Evolutionary conservation across 2,797 vertebrate species (phyloP), one percentile per base, ranked within the genome.

Genomic region (Limnodromus scolopaceus): DNA sequence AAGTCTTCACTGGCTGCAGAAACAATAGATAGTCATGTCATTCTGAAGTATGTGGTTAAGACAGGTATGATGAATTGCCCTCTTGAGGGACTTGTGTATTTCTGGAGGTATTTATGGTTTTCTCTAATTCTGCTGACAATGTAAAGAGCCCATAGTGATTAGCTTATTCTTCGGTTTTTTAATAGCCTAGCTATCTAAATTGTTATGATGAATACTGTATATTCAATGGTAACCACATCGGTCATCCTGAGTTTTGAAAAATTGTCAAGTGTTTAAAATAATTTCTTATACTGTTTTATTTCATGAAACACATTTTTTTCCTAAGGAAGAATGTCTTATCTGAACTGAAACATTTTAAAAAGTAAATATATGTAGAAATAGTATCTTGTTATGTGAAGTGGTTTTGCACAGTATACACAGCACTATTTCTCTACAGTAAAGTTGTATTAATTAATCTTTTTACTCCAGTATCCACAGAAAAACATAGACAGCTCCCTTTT

Each of bases 301-400:
- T 84, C 27, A 66, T 39, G 15, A 78, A 92, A 53, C 41, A 4
- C 13, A 11, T n/a, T 89, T 78, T 76, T 43, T 51, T 51, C 14
- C 16, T 41, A 30, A 76, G 13, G 22, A 76, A 51, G 8, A 72
- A 38, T 41, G 1, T 30, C 36, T 49, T 74, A 2, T 65, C 15
- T 45, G 17, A 81, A 65, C 4, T 3, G 25, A 75, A 66, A 28
- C 0, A 19, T 70, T 69, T 43, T 24, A 0, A 0, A 12, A 70
- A 41, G 16, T 36, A 65, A 38, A 55, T 64, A 5, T 30, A 28
- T 23, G 2, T 57, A 45, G 64, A 66, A 80, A 84, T 15, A 69
- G 16, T 30, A 60, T 74, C 10, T 65, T 57, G 2, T n/a, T 55
- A 32, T n/a, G 23, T 70, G 49, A 93, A 45, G 6, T 22, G 4